These are phyloP conservation scores for Stegana nigrithorax DNA, from an alignment of 2,888 invertebrate species.

Conservation along the genomic window DNA sequence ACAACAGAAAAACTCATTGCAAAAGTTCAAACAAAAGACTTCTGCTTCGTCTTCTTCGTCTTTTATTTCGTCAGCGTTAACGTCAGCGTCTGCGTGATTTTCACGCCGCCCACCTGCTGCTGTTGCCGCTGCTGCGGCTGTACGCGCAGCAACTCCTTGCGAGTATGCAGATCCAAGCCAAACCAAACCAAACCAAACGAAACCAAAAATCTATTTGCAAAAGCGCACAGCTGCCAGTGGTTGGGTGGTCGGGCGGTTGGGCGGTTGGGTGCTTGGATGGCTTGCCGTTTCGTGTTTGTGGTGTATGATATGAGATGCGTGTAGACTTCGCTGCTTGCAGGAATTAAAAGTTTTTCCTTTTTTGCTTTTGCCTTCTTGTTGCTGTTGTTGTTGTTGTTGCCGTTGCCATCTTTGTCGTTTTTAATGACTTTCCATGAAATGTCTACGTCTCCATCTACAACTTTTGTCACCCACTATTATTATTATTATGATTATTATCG, in stretches of 20 bases:
- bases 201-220: slow-evolving; percentile 13
- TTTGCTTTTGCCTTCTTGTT: not conserved
- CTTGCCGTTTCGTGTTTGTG: no score
- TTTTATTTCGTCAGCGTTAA: not conserved
- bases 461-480: slow-evolving; percentile 5
- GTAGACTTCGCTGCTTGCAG: not conserved
- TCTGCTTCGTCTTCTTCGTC: not conserved
- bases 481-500: not conserved
- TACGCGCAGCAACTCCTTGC: not conserved
- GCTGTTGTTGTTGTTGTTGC: not conserved
- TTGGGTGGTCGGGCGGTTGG: no score
- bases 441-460: not conserved
- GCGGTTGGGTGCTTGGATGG: no score
- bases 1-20: slow-evolving; percentile 12
- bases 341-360: slow-evolving; percentile 15
- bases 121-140: no score
- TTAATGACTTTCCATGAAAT: not conserved
- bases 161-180: no score
- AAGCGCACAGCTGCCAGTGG: no score
- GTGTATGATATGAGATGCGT: no score
- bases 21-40: slow-evolving; percentile 12
- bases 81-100: no score
- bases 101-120: no score
- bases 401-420: not conserved
- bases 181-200: no score